These are phyloP conservation scores for Corythornis cristatus DNA, from an alignment of 2,113 vertebrate species.

Conservation along the genomic window DNA sequence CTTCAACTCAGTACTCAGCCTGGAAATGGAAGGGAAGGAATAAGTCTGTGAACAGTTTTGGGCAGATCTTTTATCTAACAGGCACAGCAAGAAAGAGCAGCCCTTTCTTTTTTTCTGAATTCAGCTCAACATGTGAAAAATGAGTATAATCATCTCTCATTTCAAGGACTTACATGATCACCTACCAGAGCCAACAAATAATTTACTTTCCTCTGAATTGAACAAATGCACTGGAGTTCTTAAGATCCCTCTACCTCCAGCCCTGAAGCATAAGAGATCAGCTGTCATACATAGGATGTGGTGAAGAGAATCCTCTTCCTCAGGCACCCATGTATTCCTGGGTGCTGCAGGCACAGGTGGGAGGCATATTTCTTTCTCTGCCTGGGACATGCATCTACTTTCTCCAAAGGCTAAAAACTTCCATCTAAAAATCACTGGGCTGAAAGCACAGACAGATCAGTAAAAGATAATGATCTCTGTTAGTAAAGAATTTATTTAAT, in stretches of 20 bases:
- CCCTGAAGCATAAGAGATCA: neutral
- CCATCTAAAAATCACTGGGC: neutral
- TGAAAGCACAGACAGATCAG: neutral
- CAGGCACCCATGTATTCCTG: neutral
- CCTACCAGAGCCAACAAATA: neutral
- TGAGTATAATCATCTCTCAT: neutral
- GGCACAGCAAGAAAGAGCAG: neutral
- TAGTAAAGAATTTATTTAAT: neutral
- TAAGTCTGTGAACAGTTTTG: neutral
- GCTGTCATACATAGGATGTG: neutral
- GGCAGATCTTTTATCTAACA: neutral
- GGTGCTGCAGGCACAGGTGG: neutral
- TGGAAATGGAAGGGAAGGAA: neutral
- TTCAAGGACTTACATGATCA: neutral
- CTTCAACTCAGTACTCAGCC: neutral
- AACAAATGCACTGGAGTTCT: neutral
- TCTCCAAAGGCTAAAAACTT: neutral
- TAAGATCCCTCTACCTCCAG: neutral
- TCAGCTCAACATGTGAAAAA: neutral
- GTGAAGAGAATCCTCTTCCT: neutral
- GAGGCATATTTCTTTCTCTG: neutral
- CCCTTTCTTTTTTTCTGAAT: neutral
- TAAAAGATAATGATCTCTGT: neutral
- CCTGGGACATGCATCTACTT: neutral
- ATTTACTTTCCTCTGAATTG: neutral